phyloP scores from a whole-genome alignment of 2,113 vertebrate genomes.

The Psammodynastes pulverulentus region DNA sequence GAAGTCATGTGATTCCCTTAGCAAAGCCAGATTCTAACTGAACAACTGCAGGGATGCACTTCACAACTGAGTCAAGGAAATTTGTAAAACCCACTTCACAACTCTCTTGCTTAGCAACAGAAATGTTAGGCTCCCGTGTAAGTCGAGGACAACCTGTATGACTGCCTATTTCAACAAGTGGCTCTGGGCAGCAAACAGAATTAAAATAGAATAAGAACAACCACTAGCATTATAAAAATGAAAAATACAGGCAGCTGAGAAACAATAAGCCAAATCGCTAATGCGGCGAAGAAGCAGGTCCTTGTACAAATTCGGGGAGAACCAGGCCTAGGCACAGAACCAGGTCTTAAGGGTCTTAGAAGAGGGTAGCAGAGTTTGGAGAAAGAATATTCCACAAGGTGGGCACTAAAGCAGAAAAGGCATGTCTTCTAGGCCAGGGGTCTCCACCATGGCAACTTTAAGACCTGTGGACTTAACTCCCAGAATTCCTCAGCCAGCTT shows the following conservation, averaged over 20 bases:
- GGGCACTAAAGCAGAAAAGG: background rate
- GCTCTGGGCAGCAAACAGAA: background rate
- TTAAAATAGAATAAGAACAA: background rate
- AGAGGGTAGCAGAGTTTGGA: background rate
- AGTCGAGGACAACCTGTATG: too few relatives aligned
- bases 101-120: too few relatives aligned
- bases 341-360: background rate
- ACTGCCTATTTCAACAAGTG: background rate
- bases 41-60: too few relatives aligned
- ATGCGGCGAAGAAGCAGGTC: background rate
- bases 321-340: background rate
- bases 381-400: background rate
- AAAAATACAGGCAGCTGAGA: background rate
- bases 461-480: too few relatives aligned
- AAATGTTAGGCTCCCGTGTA: too few relatives aligned
- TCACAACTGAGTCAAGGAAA: too few relatives aligned
- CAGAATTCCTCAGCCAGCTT: too few relatives aligned
- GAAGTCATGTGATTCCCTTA: too few relatives aligned
- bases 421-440: background rate
- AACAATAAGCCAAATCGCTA: background rate
- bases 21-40: too few relatives aligned
- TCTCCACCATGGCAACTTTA: too few relatives aligned
- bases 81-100: too few relatives aligned
- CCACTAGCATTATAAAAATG: background rate
- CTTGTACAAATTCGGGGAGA: background rate